Base-by-base conservation (phyloP, 1,140 invertebrate species). In the Caenorhabditis remanei region DNA sequence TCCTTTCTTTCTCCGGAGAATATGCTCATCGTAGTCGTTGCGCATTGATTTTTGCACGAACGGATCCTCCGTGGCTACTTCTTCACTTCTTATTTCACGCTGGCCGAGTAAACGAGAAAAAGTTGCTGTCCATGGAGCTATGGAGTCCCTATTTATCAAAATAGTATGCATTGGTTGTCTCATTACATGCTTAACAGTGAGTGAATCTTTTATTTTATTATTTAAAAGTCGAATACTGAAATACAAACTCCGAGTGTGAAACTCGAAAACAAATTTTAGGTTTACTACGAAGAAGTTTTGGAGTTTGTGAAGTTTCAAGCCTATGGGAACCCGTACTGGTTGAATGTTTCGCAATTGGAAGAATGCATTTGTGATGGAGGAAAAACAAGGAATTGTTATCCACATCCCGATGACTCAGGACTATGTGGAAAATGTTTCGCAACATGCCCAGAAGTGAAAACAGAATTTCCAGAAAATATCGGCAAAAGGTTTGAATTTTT, bases 261-360 rank as follows among this genome's bases (percentile, higher is more conserved):
- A 50, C 6, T 50, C 13, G 21, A 50, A n/a, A 21, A 21, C 3
- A 4, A 0, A 24, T 67, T 83, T 24, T 32, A 87, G 85, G 56
- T 83, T 40, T 87, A 83, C 86, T 87, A 83, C 21, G 41, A 79
- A 53, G 71, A 79, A 79, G 71, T 50, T 11, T 41, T 43, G 50
- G 86, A 83, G 21, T 79, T 65, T 83, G 79, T 84, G 56, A 16
- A 50, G 58, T 65, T 82, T 50, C 86, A 82, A 83, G 40, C 79
- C 24, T 84, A 61, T 50, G 71, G 71, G 9, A 79, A 79, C 16
- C 71, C 71, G 0, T 79, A 53, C 71, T 79, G 71, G 71, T 79
- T 79, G 46, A 79, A 79, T 79, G 21, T 79, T 79, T 79, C 71
- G 71, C 71, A 79, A 71, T 41, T 32, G 19, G 43, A 6, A 48